Evolutionary conservation across 2,113 vertebrate species (phyloP), one percentile per base, ranked within the genome.

Genomic region (Puffinus mauretanicus): DNA sequence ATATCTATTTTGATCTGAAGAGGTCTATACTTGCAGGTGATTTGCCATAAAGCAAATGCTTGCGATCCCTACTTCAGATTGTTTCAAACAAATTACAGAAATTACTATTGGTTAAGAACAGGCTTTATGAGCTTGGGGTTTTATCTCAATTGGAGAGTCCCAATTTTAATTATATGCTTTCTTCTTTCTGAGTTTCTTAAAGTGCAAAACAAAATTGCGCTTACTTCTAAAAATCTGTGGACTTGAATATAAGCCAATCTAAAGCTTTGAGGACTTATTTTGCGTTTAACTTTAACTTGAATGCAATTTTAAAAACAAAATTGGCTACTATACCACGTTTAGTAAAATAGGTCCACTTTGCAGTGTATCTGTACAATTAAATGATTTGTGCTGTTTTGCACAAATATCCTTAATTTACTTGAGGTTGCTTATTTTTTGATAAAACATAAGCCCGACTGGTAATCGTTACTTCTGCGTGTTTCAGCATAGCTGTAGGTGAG

Each of bases 391-490:
- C 94, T 72, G 4, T 36, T 95, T 96, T 90, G 76, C 89, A 88
- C 94, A 94, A 94, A 75, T 88, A 78, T 38, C 58, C 62, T 94
- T 77, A 10, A 64, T 70, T 89, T 91, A 88, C 92, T 96, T 97
- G 95, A 95, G 21, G 83, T 97, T 97, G 92, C 93, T 97, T 94
- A 80, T 91, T 86, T 94, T 78, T 49, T 82, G 65, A 44, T 91
- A 47, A 91, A 89, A 38, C 54, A 44, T 22, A 89, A 89, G 64
- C 57, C 80, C 65, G 80, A 7, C 51, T 89, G 92, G 57, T 81
- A 71, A 57, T 44, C 61, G 79, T 95, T 83, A 91, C 54, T 71
- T 78, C 30, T 96, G 58, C 24, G n/a, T 95, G 57, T 93, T 93
- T 94, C 83, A 87, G 80, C 81, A 24, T 85, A 76, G 88, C 86